A percentile compares a stretch with the other conserved stretches of the same genome.
Conservation (phyloP, 2,113 vertebrate genomes). For the Drymodes brunneopygia region DNA sequence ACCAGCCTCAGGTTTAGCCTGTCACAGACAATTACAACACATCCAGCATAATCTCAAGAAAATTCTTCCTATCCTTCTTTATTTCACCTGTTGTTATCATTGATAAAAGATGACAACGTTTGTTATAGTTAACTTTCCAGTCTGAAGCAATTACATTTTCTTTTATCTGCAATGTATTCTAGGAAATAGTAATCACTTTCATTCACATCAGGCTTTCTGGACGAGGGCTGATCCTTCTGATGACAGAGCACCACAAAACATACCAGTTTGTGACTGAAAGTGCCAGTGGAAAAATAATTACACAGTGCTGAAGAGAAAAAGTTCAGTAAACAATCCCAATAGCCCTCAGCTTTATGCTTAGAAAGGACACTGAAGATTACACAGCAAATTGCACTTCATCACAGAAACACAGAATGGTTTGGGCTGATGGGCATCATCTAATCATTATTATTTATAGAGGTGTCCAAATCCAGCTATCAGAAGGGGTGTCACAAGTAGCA, state of each 20-base stretch:
- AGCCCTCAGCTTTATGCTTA: not conserved
- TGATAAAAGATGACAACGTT: conserved; percentile 50
- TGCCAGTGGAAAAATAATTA: not conserved
- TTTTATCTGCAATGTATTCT: not conserved
- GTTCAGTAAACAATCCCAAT: not conserved
- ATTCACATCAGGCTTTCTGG: not conserved
- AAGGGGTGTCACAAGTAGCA: not conserved
- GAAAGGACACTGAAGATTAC: not conserved
- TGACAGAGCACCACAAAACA: not conserved
- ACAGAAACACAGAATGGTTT: not conserved
- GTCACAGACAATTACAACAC: conserved; percentile 1
- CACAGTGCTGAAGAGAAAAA: not conserved
- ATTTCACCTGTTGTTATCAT: conserved; percentile 47
- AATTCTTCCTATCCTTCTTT: not conserved
- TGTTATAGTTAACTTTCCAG: conserved; percentile 27
- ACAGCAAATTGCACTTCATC: not conserved
- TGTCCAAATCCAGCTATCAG: not conserved
- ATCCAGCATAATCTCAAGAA: not conserved
- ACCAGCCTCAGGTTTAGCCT: conserved; percentile 24
- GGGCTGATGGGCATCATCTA: not conserved
- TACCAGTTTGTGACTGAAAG: not conserved
- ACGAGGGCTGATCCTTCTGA: not conserved
- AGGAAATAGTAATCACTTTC: conserved; percentile 15
- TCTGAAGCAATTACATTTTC: conserved; percentile 16
- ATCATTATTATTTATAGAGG: not conserved